Percentiles rank a stretch among this genome's conserved stretches.
Evolutionary conservation across 2,113 vertebrate species (phyloP).

Genomic region (Oxyura jamaicensis): DNA sequence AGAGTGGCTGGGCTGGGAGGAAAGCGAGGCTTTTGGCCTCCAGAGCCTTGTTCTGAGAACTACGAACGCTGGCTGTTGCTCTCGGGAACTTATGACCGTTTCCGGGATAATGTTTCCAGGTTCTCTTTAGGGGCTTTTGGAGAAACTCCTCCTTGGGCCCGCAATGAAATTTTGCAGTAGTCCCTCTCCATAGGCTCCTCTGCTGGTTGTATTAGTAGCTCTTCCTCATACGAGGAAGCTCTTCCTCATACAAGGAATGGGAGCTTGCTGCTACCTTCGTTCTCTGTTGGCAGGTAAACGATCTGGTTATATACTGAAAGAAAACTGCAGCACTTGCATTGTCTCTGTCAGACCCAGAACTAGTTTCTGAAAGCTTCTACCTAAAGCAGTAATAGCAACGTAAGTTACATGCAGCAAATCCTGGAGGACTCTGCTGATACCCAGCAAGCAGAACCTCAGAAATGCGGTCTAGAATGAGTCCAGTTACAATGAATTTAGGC

Average conservation of each 20-base stretch:
- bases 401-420: constrained; percentile 4
- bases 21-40: constrained; percentile 40
- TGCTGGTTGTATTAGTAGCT: constrained; percentile 2
- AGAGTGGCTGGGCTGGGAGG: constrained; percentile 6
- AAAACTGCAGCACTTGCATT: not conserved
- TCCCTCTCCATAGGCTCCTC: constrained; percentile 38
- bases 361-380: not conserved
- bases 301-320: not conserved
- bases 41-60: constrained; percentile 53
- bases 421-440: not conserved
- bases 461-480: not conserved
- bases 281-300: constrained; percentile 31
- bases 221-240: not conserved
- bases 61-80: constrained; percentile 3
- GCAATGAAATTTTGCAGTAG: constrained; percentile 53
- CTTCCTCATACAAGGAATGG: not conserved
- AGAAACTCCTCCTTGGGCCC: constrained; percentile 49
- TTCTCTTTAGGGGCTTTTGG: constrained; percentile 42
- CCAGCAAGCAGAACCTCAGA: not conserved
- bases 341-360: not conserved
- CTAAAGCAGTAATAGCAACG: not conserved
- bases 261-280: constrained; percentile 22
- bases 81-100: not conserved
- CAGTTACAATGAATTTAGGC: not conserved
- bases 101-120: constrained; percentile 20